phyloP scores from a whole-genome alignment of 2,797 vertebrate genomes.

The Gambusia yucatana region DNA sequence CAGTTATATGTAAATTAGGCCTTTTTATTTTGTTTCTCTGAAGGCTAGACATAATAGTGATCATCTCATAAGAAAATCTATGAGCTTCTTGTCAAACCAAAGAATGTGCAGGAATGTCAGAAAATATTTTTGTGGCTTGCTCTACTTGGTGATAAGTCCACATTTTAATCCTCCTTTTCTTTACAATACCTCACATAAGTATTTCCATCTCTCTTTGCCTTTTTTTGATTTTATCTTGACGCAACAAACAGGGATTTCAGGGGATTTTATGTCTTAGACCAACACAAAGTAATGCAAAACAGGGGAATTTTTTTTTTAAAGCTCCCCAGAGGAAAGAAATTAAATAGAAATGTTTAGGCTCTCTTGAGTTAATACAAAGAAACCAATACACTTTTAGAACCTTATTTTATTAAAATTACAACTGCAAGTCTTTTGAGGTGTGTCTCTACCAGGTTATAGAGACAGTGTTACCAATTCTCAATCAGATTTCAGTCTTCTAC shows the following conservation, averaged over 20 bases:
- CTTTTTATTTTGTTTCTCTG: background rate
- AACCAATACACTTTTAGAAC: background rate
- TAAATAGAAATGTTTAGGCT: background rate
- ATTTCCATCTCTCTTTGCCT: background rate
- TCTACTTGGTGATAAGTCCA: background rate
- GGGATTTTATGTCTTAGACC: background rate
- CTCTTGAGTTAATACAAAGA: too few species aligned
- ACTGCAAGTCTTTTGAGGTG: background rate
- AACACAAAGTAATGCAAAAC: background rate
- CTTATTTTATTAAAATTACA: background rate
- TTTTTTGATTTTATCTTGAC: background rate
- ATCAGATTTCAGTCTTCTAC: background rate
- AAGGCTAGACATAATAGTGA: background rate
- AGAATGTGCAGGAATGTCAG: background rate
- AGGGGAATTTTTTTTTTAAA: background rate
- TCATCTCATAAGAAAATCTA: background rate
- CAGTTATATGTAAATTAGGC: background rate
- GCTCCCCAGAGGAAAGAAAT: background rate
- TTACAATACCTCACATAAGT: background rate
- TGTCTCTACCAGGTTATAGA: background rate
- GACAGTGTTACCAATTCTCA: background rate
- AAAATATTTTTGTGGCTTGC: background rate
- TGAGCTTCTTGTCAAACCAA: background rate
- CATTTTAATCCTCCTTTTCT: background rate
- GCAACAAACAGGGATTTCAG: background rate